Percentiles rank a stretch among this genome's conserved stretches.
These are phyloP conservation scores for Porites lutea DNA, from an alignment of 64 coral and sea anemone genomes.

Conservation along the genomic window DNA sequence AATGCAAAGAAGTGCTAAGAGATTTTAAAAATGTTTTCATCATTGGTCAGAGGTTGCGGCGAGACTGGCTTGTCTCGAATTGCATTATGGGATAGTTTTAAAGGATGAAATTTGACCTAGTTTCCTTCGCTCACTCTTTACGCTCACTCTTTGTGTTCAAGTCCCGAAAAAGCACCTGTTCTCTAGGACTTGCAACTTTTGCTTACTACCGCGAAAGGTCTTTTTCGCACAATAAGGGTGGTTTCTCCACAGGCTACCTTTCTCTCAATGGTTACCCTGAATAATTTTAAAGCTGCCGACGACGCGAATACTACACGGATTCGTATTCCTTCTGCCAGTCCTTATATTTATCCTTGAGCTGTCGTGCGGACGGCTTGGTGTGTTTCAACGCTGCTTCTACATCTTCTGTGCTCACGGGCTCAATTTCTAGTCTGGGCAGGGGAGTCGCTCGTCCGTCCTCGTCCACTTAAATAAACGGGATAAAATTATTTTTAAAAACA, in stretches of 20 bases:
- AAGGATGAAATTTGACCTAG: too few species aligned
- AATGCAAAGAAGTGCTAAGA: too few species aligned
- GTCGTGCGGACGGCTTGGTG: slow-evolving; percentile 96
- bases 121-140: too few species aligned
- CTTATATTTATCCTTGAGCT: slow-evolving; percentile 88
- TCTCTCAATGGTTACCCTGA: neutral
- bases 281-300: neutral
- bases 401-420: slow-evolving; percentile 91
- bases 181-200: too few species aligned
- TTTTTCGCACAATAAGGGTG: too few species aligned
- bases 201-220: too few species aligned
- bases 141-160: too few species aligned
- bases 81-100: too few species aligned
- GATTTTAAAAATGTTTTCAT: too few species aligned
- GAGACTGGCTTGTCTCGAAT: too few species aligned
- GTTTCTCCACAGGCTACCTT: neutral
- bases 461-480: neutral
- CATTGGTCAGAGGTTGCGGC: too few species aligned
- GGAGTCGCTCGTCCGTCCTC: slow-evolving; percentile 77
- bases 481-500: neutral
- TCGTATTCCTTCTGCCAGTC: slow-evolving; percentile 86
- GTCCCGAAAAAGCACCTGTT: too few species aligned
- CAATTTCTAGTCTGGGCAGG: slow-evolving; percentile 83
- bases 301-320: neutral
- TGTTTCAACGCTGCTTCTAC: slow-evolving; percentile 96